Evolutionary conservation across 2,113 vertebrate genomes (phyloP).

Genomic region (Formicarius rufipectus): DNA sequence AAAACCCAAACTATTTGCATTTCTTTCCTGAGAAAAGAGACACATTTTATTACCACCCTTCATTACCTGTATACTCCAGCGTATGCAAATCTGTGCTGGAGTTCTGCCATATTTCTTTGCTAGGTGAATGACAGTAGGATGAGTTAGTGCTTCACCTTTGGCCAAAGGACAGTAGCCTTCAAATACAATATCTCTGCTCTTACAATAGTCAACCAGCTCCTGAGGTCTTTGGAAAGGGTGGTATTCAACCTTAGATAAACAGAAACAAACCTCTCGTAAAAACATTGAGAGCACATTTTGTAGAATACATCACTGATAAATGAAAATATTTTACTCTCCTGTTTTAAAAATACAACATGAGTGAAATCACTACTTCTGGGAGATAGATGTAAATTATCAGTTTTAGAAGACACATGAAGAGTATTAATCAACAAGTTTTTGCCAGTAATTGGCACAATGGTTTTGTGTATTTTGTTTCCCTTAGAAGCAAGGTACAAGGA

Average conservation of each 20-base stretch:
- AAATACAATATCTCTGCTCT: slow-evolving; percentile 73
- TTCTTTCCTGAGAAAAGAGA: neutral
- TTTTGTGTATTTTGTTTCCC: neutral
- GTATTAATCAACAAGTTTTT: neutral
- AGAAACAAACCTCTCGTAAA: neutral
- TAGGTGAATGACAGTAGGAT: slow-evolving; percentile 68
- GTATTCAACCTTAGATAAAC: slow-evolving; percentile 71
- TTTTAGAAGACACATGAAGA: neutral
- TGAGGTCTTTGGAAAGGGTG: slow-evolving; percentile 82
- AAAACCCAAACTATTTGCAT: neutral
- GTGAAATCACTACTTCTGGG: neutral
- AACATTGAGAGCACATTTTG: neutral
- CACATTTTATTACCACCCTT: neutral
- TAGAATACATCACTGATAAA: neutral
- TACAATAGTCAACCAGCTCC: slow-evolving; percentile 74
- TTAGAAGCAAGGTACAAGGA: neutral
- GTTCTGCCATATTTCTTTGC: slow-evolving; percentile 74
- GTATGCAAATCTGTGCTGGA: slow-evolving; percentile 78
- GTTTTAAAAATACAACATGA: neutral
- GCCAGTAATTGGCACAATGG: neutral
- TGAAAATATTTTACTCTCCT: neutral
- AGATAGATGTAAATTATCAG: neutral
- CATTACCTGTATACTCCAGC: slow-evolving; percentile 74
- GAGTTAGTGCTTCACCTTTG: slow-evolving; percentile 71
- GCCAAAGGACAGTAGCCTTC: slow-evolving; percentile 81